A percentile compares a stretch with the other conserved stretches of the same genome.
Conservation (phyloP, 1,140 invertebrate genomes). For the Drosophila paulistorum region DNA sequence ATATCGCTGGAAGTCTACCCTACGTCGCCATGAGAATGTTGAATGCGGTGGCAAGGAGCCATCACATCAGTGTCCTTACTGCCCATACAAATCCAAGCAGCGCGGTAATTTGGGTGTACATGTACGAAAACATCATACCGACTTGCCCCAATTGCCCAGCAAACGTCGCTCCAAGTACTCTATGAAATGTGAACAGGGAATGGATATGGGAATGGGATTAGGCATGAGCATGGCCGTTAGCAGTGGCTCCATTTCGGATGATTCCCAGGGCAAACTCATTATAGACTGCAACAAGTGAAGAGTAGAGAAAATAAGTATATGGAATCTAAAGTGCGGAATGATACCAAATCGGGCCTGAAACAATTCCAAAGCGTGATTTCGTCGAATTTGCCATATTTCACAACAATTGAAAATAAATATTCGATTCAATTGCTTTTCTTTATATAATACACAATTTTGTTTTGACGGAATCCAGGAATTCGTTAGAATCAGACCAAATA, state of each 20-base stretch:
- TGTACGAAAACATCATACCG: slow-evolving; percentile 88
- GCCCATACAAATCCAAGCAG: slow-evolving; percentile 91
- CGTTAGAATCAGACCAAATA: neutral
- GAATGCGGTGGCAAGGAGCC: slow-evolving; percentile 93
- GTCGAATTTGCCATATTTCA: neutral
- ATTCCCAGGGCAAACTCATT: slow-evolving; percentile 75
- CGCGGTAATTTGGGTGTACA: slow-evolving; percentile 91
- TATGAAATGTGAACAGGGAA: slow-evolving; percentile 39
- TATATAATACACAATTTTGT: neutral
- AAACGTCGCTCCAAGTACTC: slow-evolving; percentile 82
- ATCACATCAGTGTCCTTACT: slow-evolving; percentile 91
- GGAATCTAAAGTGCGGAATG: slow-evolving; percentile 26
- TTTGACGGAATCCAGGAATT: neutral
- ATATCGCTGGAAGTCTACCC: slow-evolving; percentile 92
- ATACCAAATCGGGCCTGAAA: slow-evolving; percentile 53
- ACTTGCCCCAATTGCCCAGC: slow-evolving; percentile 79
- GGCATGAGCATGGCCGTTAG: slow-evolving; percentile 35
- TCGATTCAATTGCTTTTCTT: no score
- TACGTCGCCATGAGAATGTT: slow-evolving; percentile 91
- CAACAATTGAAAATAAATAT: neutral
- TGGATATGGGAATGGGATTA: slow-evolving; percentile 12
- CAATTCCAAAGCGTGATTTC: neutral
- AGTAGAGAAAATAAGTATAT: neutral
- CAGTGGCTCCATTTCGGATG: slow-evolving; percentile 64
- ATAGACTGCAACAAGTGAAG: slow-evolving; percentile 71